These are phyloP conservation scores for Pyrocephalus nanus DNA, from an alignment of 2,797 vertebrate species.

Conservation along the genomic window DNA sequence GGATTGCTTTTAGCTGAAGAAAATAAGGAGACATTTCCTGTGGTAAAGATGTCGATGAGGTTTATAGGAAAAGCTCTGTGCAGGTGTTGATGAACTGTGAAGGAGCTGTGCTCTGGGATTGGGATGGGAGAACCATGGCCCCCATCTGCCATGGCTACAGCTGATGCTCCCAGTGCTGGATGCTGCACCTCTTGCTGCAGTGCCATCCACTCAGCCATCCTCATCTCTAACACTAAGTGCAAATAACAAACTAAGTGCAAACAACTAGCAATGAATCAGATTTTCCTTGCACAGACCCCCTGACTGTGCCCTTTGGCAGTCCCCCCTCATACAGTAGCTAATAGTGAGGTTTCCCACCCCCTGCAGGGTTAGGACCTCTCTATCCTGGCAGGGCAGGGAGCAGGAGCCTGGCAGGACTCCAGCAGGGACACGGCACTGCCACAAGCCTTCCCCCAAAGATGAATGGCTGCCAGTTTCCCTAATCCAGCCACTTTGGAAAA, in stretches of 20 bases:
- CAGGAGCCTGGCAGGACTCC: conserved; percentile 19
- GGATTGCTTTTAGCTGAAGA: not conserved
- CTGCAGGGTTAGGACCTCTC: not conserved
- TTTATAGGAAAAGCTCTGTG: not conserved
- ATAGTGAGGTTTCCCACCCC: not conserved
- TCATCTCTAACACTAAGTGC: not conserved
- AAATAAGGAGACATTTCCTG: not conserved
- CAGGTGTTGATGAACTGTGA: not conserved
- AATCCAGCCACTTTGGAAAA: conserved; percentile 72
- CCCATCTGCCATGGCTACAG: not conserved
- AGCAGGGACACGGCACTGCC: conserved; percentile 32
- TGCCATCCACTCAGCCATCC: not conserved
- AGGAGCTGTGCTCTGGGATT: fast-evolving
- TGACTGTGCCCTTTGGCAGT: not conserved
- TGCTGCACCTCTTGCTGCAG: not conserved
- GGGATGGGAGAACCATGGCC: not conserved
- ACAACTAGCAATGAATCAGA: not conserved
- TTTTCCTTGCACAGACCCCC: not conserved
- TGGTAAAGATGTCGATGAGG: not conserved
- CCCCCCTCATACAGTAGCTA: not conserved
- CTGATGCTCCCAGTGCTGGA: not conserved
- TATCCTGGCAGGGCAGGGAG: not conserved
- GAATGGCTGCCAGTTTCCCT: conserved; percentile 61
- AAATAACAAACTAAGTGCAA: not conserved
- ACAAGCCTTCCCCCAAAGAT: conserved; percentile 40